phyloP scores from a whole-genome alignment of 2,797 vertebrate genomes.

The Glossophaga mutica region DNA sequence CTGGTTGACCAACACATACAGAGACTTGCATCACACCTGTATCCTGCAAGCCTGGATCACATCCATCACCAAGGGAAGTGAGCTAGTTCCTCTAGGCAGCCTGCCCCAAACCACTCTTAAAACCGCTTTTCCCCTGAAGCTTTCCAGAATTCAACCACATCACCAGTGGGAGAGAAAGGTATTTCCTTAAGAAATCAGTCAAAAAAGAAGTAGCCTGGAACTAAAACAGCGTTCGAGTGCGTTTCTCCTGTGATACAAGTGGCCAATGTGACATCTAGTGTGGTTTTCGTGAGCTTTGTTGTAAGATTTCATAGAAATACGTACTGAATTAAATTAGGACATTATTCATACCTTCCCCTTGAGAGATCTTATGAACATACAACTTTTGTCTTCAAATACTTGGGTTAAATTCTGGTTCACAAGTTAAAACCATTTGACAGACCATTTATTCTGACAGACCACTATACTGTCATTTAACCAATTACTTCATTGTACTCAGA shows the following conservation, averaged over 20 bases:
- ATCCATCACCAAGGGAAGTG: not conserved
- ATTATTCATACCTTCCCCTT: not conserved
- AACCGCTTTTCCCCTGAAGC: not conserved
- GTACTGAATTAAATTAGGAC: not conserved
- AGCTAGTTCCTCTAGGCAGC: not conserved
- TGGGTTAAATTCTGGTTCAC: not conserved
- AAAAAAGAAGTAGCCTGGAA: not conserved
- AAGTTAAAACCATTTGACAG: not conserved
- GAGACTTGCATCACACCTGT: not conserved
- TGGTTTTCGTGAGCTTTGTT: not conserved
- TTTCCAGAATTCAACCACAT: not conserved
- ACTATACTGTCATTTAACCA: not conserved
- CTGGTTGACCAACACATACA: not conserved
- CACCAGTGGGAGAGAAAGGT: not conserved
- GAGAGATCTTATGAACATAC: not conserved
- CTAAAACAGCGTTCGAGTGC: not conserved
- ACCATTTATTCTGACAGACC: not conserved
- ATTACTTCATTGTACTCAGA: not conserved
- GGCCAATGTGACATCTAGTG: not conserved
- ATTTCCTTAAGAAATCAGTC: slow-evolving; percentile 19
- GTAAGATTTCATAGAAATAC: not conserved
- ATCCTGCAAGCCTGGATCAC: not conserved
- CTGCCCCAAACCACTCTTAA: not conserved
- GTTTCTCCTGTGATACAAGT: not conserved
- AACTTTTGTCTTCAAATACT: not conserved